Conservation (phyloP, 2,113 vertebrate species). For the Oncorhynchus tshawytscha region DNA sequence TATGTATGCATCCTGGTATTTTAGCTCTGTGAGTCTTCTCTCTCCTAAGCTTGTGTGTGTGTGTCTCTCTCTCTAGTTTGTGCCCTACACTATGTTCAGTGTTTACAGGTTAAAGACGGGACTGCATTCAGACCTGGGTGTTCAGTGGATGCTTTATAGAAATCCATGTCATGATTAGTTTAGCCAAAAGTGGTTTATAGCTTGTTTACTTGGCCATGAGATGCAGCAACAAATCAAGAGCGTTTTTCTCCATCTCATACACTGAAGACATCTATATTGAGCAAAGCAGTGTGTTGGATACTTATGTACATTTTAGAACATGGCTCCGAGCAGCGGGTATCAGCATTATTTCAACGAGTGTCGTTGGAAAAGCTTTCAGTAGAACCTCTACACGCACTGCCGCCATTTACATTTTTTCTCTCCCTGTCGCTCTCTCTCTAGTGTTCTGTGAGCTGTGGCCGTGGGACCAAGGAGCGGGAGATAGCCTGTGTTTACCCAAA, state of each 20-base stretch:
- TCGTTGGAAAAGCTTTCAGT: neutral
- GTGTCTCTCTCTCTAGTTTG: conserved; percentile 4
- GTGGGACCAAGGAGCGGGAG: conserved; percentile 84
- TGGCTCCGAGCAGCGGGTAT: neutral
- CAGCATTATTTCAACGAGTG: neutral
- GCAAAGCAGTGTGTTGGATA: neutral
- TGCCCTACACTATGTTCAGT: conserved; percentile 23
- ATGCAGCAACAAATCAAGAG: conserved; percentile 4
- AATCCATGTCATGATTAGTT: conserved; percentile 30
- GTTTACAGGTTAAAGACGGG: conserved; percentile 53
- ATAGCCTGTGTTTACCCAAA: conserved; percentile 78
- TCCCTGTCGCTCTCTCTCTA: conserved; percentile 50
- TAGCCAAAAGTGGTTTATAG: conserved; percentile 29
- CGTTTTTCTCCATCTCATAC: neutral
- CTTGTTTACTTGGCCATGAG: conserved; percentile 45
- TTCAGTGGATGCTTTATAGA: conserved; percentile 30
- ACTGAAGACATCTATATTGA: neutral
- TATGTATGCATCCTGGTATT: conserved; percentile 25
- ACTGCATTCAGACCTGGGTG: conserved; percentile 38
- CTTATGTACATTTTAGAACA: neutral
- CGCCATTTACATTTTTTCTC: neutral
- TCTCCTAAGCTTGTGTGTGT: conserved; percentile 13
- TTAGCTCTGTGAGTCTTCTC: conserved; percentile 11
- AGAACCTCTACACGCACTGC: neutral
- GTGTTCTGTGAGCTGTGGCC: conserved; percentile 94